Base-by-base conservation (phyloP, 2,113 vertebrate species). In the Galeopterus variegatus region DNA sequence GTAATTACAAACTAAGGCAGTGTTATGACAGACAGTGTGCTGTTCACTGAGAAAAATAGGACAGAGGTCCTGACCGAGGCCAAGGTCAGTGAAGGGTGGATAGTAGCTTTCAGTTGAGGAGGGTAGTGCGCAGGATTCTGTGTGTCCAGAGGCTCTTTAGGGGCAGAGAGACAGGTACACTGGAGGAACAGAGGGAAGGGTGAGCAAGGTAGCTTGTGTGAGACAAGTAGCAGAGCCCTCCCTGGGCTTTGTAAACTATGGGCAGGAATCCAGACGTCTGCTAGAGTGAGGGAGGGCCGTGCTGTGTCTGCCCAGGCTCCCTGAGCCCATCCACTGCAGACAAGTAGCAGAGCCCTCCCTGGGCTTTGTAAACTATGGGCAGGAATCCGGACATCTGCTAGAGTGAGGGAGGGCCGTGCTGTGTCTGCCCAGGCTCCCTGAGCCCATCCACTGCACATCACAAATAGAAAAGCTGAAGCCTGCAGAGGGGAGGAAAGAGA, bases 381-480 rank as follows among this genome's bases (percentile, higher is more conserved):
- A 10, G 77, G 52, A 36, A 1, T 14, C 0, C 0, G 15, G 8
- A 11, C 4, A 1, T 62, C 19, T 41, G 33, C 21, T 10, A 54
- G 24, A 36, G 31, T 72, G 6, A 41, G 54, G 50, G 12, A 65
- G 8, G 60, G 69, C 45, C 1, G 0, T 67, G 67, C 45, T 12
- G 5, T 1, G 19, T n/a, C 65, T 12, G 12, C 56, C 54, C 14
- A 13, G 45, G 62, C 52, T 17, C 0, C 0, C 31, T 23, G 28
- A 4, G 56, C 64, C 15, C 8, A 4, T 1, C 36, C 13, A 10
- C 23, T 33, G 58, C 5, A 4, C 7, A 21, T 31, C 41, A 33
- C 36, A 73, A 85, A 15, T 3, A 56, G 91, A 28, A 81, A n/a
- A 65, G 24, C 33, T 18, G 19, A 81, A 48, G 62, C 67, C 84